phyloP scores from a whole-genome alignment of 2,888 invertebrate species.

The Morinoia aosen region DNA sequence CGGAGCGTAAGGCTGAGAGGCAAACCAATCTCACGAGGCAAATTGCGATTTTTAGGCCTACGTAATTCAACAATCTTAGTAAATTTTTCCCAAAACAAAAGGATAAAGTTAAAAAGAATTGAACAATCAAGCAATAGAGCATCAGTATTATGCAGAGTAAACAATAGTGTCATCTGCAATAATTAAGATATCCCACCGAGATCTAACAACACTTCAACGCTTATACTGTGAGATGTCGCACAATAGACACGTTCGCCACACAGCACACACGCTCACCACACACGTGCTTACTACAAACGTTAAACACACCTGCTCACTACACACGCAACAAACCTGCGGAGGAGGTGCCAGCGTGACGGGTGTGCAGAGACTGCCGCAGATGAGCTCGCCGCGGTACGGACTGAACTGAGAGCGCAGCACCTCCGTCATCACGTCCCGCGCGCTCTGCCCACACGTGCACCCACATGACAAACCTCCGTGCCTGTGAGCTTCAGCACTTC shows the following conservation, averaged over 20 bases:
- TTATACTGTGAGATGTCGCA: neutral
- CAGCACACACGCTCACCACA: neutral
- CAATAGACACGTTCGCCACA: neutral
- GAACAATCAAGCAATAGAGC: too few species aligned
- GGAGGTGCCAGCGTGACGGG: constrained; percentile 82
- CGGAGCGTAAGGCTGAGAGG: constrained; percentile 67
- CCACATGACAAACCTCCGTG: neutral
- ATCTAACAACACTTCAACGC: neutral
- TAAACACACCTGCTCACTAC: neutral
- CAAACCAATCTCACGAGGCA: neutral
- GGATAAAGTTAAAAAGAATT: too few species aligned
- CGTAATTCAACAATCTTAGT: neutral
- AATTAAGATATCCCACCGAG: neutral
- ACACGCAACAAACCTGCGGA: constrained; percentile 75
- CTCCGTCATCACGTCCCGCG: neutral
- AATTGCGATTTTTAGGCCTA: neutral
- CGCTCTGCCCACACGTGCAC: neutral
- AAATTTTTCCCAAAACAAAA: neutral
- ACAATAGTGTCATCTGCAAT: neutral
- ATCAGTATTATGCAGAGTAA: too few species aligned
- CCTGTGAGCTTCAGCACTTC: neutral
- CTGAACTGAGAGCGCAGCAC: constrained; percentile 73
- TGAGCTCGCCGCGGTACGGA: constrained; percentile 80
- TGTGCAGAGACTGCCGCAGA: constrained; percentile 83
- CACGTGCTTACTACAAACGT: neutral